Evolutionary conservation across 2,113 vertebrate genomes (phyloP).

Genomic region (Micromys minutus): DNA sequence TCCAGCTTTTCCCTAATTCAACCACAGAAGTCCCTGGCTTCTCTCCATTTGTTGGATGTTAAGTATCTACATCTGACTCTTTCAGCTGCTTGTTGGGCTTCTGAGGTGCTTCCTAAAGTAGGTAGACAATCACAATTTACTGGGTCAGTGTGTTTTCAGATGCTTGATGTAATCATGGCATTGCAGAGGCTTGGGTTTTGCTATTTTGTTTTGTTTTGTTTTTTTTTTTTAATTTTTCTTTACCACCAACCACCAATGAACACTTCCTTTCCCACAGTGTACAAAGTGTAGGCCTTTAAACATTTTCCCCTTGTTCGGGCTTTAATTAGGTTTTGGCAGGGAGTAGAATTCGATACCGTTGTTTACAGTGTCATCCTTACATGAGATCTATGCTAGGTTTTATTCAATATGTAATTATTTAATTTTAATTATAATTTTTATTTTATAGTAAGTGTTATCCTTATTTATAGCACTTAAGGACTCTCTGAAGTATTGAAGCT

Average conservation of each 20-base stretch:
- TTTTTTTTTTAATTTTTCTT: slow-evolving; percentile 54
- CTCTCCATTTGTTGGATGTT: no score
- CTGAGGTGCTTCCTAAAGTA: neutral
- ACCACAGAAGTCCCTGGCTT: no score
- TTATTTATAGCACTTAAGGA: slow-evolving; percentile 55
- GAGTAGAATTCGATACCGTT: neutral
- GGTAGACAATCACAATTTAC: neutral
- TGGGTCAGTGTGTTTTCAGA: neutral
- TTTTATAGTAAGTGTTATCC: slow-evolving; percentile 43
- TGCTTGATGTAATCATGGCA: slow-evolving; percentile 21
- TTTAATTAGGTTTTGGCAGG: slow-evolving; percentile 52
- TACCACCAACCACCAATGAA: neutral
- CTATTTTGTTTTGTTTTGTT: neutral
- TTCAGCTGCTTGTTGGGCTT: no score
- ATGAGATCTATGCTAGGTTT: slow-evolving; percentile 43
- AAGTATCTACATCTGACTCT: no score
- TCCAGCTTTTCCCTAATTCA: no score
- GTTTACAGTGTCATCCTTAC: slow-evolving; percentile 49
- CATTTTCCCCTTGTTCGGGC: neutral
- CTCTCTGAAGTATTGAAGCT: slow-evolving; percentile 59
- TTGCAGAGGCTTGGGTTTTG: neutral
- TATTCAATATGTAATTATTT: slow-evolving; percentile 52
- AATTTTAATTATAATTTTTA: slow-evolving; percentile 58
- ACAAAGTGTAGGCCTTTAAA: neutral
- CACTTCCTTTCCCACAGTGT: slow-evolving; percentile 31